Base-by-base conservation (phyloP, 2,797 vertebrate species). In the Acipenser oxyrinchus region DNA sequence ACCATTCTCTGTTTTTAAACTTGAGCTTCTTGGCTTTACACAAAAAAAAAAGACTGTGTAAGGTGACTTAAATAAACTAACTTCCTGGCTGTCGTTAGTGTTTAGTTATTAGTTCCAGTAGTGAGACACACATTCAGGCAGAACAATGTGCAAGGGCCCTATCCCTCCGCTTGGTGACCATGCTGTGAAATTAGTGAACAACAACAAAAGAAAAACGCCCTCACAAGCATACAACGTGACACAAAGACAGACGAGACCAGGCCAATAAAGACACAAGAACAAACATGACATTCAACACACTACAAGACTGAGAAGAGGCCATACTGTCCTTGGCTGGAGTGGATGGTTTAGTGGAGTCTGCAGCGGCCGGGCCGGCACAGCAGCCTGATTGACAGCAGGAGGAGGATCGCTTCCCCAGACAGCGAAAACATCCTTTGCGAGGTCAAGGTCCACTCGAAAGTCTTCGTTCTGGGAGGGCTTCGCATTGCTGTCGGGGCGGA, bases 271-370 rank as follows among this genome's bases (percentile, higher is more conserved):
- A 23, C 51, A n/a, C 52, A 67, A 55, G 9, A 55, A 78, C 69
- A 64, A 77, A 61, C 69, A 74, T 69, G 65, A 64, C 60, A 69
- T 60, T 68, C 74, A 79, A 78, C 76, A 88, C 70, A 64, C 67
- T 76, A 83, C 79, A 77, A 89, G 92, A 91, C 90, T 91, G 85
- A 87, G 89, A 92, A 91, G 84, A 79, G 87, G 90, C 87, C 95
- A 87, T 99, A 98, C 96, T 99, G 91, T 94, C 92, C 90, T 95
- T 91, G 80, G 90, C 90, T 78, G 93, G 88, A 75, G 89, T 89
- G 82, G 92, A 82, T 11, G 83, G 80, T 69, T 82, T 83, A 75
- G 83, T 85, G 78, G 88, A 79, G 82, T 90, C 92, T 79, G 90
- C 90, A 86, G 93, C 15, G 15, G 15, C 15, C 15, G 86, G 64